These are phyloP conservation scores for Pagrus major DNA, from an alignment of 2,113 vertebrate species.

Conservation along the genomic window DNA sequence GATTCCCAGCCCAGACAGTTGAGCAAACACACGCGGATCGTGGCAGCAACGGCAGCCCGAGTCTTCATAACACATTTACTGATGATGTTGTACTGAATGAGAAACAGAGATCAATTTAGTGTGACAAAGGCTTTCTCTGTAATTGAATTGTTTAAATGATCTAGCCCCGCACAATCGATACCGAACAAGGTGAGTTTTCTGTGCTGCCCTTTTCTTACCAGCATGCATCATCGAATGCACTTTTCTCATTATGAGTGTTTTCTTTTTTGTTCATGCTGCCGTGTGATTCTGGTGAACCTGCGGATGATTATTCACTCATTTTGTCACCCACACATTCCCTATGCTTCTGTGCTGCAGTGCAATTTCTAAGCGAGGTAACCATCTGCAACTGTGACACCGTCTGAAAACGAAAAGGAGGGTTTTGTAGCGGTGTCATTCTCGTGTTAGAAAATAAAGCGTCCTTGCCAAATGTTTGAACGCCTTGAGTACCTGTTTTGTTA, in stretches of 20 bases:
- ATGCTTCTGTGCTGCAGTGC: constrained; percentile 20
- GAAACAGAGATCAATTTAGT: constrained; percentile 57
- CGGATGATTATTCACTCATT: constrained; percentile 58
- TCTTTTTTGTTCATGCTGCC: constrained; percentile 21
- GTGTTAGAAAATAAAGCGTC: neutral
- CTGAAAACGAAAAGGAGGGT: constrained; percentile 3
- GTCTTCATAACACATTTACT: constrained; percentile 54
- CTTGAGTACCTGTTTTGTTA: neutral
- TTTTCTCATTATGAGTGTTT: constrained; percentile 67
- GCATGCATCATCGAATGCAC: constrained; percentile 45
- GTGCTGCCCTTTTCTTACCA: constrained; percentile 46
- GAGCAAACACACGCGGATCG: constrained; percentile 16
- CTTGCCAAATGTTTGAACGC: neutral
- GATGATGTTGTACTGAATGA: constrained; percentile 56
- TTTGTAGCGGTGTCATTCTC: neutral
- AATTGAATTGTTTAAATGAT: constrained; percentile 78
- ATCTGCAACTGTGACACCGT: constrained; percentile 28
- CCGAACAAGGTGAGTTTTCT: constrained; percentile 62
- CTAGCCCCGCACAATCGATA: constrained; percentile 59
- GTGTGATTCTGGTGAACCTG: constrained; percentile 34
- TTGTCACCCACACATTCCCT: constrained; percentile 38
- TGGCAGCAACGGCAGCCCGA: neutral
- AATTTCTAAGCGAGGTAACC: constrained; percentile 24
- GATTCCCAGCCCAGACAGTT: constrained; percentile 36
- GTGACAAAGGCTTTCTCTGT: constrained; percentile 57